Conservation (phyloP, 2,113 vertebrate species). For the Steatornis caripensis region DNA sequence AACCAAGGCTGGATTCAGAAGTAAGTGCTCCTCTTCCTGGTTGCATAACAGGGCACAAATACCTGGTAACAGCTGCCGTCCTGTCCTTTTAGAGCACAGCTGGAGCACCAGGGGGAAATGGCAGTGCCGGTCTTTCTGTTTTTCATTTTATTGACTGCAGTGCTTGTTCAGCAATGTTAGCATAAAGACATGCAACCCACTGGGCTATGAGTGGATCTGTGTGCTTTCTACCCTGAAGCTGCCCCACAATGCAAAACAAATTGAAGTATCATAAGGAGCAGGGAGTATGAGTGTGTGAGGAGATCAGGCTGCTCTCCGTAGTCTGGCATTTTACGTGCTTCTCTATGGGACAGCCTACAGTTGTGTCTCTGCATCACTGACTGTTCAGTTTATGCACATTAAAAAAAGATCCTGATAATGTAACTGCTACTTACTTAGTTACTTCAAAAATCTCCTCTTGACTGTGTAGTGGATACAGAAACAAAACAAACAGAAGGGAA, state of each 20-base stretch:
- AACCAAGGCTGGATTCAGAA: neutral
- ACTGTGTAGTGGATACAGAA: neutral
- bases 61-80: neutral
- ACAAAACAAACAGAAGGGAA: neutral
- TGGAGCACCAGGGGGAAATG: neutral
- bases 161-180: neutral
- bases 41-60: neutral
- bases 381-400: neutral
- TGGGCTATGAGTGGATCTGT: neutral
- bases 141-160: neutral
- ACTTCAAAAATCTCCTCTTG: neutral
- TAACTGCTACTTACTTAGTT: neutral
- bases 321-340: neutral
- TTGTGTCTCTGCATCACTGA: neutral
- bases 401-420: neutral
- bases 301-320: neutral
- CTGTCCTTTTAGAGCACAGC: neutral
- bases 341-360: neutral
- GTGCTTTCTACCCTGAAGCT: neutral
- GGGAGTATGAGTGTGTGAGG: neutral
- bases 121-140: neutral
- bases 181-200: neutral
- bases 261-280: neutral
- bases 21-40: neutral
- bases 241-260: neutral